These are phyloP conservation scores for Villa cingulata DNA, from an alignment of 2,888 invertebrate species.

Conservation along the genomic window DNA sequence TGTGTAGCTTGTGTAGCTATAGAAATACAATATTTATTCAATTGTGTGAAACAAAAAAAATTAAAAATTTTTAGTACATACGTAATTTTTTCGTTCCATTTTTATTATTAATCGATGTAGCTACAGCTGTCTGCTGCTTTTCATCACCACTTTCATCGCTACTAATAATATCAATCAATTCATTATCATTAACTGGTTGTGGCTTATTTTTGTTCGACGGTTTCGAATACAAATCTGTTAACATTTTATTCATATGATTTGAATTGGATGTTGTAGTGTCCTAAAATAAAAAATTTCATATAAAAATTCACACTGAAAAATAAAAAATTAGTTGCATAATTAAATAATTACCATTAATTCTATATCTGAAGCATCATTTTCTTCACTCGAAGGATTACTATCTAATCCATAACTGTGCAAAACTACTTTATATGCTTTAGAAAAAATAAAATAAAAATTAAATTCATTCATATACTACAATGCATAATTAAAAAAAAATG, in stretches of 20 bases:
- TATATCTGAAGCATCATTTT: constrained; percentile 40
- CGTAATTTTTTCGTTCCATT: not conserved
- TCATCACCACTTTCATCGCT: constrained; percentile 56
- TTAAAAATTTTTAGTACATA: not conserved
- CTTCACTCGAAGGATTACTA: constrained; percentile 44
- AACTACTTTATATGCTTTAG: constrained; percentile 54
- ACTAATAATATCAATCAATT: constrained; percentile 59
- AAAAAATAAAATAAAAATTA: not conserved
- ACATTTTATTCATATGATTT: constrained; percentile 30
- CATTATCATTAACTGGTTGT: constrained; percentile 43
- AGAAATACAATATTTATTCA: no score
- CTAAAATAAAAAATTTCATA: constrained; percentile 18
- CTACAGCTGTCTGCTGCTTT: constrained; percentile 22
- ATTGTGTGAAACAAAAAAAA: no score
- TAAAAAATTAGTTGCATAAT: constrained; percentile 4
- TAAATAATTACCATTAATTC: constrained; percentile 26
- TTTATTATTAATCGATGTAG: constrained; percentile 14
- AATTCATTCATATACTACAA: not conserved
- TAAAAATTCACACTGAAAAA: constrained; percentile 6
- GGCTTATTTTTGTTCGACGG: constrained; percentile 2
- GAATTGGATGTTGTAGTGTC: constrained; percentile 16
- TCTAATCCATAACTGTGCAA: constrained; percentile 53
- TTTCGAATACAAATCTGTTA: constrained; percentile 40
- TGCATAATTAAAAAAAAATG: not conserved
- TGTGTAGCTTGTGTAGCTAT: no score